phyloP scores from a whole-genome alignment of 2,113 vertebrate genomes.

The Eolophus roseicapilla region DNA sequence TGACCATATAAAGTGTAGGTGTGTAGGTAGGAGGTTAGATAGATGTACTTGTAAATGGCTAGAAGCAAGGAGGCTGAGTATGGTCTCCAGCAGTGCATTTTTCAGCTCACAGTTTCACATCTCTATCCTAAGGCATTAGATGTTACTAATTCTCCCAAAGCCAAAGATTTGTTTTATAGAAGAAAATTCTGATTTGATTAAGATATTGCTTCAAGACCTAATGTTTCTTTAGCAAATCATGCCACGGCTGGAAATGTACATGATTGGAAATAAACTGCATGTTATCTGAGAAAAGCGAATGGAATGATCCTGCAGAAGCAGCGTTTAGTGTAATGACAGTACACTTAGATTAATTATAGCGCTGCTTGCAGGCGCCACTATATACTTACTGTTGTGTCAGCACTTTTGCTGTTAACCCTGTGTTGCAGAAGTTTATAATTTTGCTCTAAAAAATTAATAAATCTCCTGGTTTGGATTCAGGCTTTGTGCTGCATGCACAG shows the following conservation, averaged over 20 bases:
- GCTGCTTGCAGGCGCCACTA: constrained; percentile 58
- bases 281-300: constrained; percentile 60
- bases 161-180: constrained; percentile 76
- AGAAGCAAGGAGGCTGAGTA: constrained; percentile 53
- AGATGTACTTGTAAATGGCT: constrained; percentile 68
- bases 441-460: neutral
- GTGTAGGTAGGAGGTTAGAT: constrained; percentile 65
- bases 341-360: constrained; percentile 78
- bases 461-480: neutral
- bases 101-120: constrained; percentile 77
- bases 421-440: constrained; percentile 42
- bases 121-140: constrained; percentile 72
- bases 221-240: constrained; percentile 69
- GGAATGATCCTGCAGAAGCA: constrained; percentile 71
- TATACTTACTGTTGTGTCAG: constrained; percentile 58
- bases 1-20: constrained; percentile 69
- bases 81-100: constrained; percentile 65
- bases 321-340: constrained; percentile 73
- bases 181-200: constrained; percentile 78
- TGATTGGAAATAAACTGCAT: constrained; percentile 71
- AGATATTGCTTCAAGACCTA: constrained; percentile 72
- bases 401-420: constrained; percentile 64
- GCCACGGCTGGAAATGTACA: constrained; percentile 3
- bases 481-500: neutral
- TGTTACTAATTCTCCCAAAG: constrained; percentile 76